A percentile compares a stretch with the other conserved stretches of the same genome.
These are phyloP conservation scores for Melitaea cinxia DNA, from an alignment of 1,140 invertebrate species.

Conservation along the genomic window DNA sequence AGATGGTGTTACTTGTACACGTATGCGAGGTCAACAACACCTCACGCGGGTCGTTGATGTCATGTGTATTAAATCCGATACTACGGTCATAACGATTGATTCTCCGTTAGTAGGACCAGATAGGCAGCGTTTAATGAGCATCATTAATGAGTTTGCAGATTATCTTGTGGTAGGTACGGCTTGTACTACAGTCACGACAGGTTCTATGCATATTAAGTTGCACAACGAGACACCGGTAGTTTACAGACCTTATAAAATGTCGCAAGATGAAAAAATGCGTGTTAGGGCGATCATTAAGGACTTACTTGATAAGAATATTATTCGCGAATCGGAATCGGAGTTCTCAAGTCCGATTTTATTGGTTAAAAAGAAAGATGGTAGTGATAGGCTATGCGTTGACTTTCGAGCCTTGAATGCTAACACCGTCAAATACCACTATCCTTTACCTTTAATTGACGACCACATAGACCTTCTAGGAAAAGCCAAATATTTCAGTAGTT, in stretches of 20 bases:
- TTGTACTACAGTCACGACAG: conserved; percentile 15
- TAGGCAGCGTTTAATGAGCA: not conserved
- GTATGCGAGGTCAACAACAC: not conserved
- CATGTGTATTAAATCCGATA: not conserved
- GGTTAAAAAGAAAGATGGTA: conserved; percentile 23
- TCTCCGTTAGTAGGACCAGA: conserved; percentile 2
- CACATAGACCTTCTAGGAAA: conserved; percentile 22
- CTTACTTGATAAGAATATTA: conserved; percentile 13
- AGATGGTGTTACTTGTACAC: not conserved
- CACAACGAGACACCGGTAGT: not conserved
- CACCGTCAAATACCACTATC: conserved; percentile 24
- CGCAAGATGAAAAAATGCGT: conserved; percentile 8
- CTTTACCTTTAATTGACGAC: conserved; percentile 25
- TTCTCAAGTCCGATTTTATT: conserved; percentile 20
- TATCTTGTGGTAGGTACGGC: conserved; percentile 14
- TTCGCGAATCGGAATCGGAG: conserved; percentile 17
- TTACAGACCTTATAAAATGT: conserved; percentile 19
- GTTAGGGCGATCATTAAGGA: conserved; percentile 21
- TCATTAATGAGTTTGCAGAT: conserved; percentile 5
- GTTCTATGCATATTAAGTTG: conserved; percentile 7
- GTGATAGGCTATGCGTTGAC: conserved; percentile 22
- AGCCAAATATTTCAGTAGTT: conserved; percentile 13
- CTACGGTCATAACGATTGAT: not conserved
- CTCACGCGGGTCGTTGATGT: not conserved
- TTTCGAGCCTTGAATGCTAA: conserved; percentile 21